These are phyloP conservation scores for Heptranchias perlo DNA, from an alignment of 2,113 vertebrate genomes.

Conservation along the genomic window DNA sequence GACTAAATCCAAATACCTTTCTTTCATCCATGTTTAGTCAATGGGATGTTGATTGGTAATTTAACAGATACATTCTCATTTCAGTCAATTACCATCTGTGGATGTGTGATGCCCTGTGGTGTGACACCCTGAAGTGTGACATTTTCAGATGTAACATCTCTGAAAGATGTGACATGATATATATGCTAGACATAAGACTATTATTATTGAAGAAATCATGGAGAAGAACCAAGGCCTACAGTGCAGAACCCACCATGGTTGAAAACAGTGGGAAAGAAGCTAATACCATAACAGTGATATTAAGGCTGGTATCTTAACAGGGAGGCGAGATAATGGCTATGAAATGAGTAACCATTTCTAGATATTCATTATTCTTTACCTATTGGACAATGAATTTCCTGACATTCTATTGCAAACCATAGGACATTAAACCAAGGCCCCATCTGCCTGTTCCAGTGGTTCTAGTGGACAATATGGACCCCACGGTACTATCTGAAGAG, in stretches of 20 bases:
- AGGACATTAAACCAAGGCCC: no score
- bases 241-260: background rate
- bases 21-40: background rate
- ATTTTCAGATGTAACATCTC: background rate
- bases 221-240: background rate
- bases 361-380: background rate
- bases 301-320: background rate
- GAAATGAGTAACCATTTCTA: background rate
- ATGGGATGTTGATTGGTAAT: background rate
- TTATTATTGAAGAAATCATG: background rate
- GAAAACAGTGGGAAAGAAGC: background rate
- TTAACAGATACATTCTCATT: background rate
- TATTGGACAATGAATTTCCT: background rate
- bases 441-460: no score
- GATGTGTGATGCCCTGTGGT: background rate
- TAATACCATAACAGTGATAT: background rate
- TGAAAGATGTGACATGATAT: background rate
- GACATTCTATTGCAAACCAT: no score
- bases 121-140: background rate
- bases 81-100: background rate
- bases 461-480: no score
- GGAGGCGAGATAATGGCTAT: background rate
- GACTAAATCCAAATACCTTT: background rate
- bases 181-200: background rate
- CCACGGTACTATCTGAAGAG: no score